Evolutionary conservation across 1,140 invertebrate genomes (phyloP), one percentile per base, ranked within the genome.

Genomic region (Pogonomyrmex californicus): DNA sequence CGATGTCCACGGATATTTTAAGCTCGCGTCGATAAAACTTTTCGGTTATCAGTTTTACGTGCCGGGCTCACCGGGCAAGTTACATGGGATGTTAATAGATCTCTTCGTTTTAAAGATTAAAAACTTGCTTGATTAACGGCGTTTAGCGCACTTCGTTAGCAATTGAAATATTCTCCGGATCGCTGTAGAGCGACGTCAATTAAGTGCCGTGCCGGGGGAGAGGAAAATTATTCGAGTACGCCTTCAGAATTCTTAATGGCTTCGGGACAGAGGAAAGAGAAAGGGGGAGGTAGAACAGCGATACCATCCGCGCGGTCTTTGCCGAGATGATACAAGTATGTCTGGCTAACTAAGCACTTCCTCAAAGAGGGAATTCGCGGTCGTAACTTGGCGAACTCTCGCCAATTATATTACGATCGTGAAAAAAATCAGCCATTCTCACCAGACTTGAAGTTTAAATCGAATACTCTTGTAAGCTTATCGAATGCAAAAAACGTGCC

Each of bases 111-210:
- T 70, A 62, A 76, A 75, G 49, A 87, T 88, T 73, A 86, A 89
- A 85, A 85, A 73, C 76, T 85, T 76, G 71, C 83, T 71, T 85
- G 62, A 85, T 89, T 78, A 89, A 82, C 78, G 78, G 51, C 58
- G 66, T 56, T 86, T 75, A 66, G 63, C 41, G 58, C 70, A 76
- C 70, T 85, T 88, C 33, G 78, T 88, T 87, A 77, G 70, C 78
- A 76, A 87, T 87, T 87, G 86, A 88, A 83, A 87, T 87, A 54
- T 68, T 47, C 38, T 30, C 17, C 17, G 78, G 49, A 33, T 63
- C 86, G 86, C 44, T 49, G 65, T 76, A 30, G 60, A 47, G 41
- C 36, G 86, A 75, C 71, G 63, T 77, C 71, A 63, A 85, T 88
- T 78, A 65, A 68, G 54, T 41, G 41, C 41, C 62, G 63, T 36